Base-by-base conservation (phyloP, 2,888 invertebrate species). In the Drosophila siamana region DNA sequence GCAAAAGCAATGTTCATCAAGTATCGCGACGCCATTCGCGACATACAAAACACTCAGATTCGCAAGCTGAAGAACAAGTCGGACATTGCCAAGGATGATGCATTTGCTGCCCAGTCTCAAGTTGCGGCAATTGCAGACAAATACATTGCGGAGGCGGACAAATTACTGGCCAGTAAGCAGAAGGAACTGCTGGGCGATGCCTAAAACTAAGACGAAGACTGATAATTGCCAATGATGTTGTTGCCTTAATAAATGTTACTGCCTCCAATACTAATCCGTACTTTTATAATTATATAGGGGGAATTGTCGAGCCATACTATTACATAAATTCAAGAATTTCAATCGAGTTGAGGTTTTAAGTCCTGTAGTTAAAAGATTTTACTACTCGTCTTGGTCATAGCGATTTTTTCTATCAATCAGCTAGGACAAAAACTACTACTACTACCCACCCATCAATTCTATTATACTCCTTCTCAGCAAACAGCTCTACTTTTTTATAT, bases 1-100 rank as follows among this genome's bases (percentile, higher is more conserved):
- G 98, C 98, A 0, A 98, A 97, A 92, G 93, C 93, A 0, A 88
- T 97, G 52, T 97, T 95, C 89, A 94, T 96, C 3, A 96, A 96
- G 91, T 96, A 96, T 74, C 95, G 96, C 87, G 96, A 96, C 90
- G 92, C 93, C 7, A 93, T 98, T 54, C 95, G 95, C 90, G 95
- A 96, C 69, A 93, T 96, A 0, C 96, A 97, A 89, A 96, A 95
- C 87, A 95, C 95, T 72, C 94, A 94, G 64, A 91, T 95, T 0
- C 96, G 95, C 85, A 94, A 94, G 82, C 90, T 96, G 0, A 97
- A 96, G 88, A 95, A 94, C 75, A 94, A 95, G 73, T 93, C 94
- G 19, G 94, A 94, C 28, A 91, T 96, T 7, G 95, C 96, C 0
- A 94, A 95, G 89, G 98, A 98, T 92, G 89, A 95, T 11, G 88